phyloP scores from a whole-genome alignment of 1,140 invertebrate genomes.

The Drosophila pandora region DNA sequence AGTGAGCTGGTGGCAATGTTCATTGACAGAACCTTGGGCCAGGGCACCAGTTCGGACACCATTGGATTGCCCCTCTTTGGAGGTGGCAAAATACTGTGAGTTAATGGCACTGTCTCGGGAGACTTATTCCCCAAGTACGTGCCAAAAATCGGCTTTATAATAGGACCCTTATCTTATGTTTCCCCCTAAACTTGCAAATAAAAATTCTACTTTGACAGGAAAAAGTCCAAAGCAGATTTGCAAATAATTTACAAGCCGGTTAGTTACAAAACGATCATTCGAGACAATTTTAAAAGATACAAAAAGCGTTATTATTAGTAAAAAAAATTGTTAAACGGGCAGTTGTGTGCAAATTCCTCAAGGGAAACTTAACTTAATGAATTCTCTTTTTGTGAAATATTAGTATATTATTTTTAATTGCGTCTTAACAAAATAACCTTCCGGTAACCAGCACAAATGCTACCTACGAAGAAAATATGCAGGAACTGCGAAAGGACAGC shows the following conservation, averaged over 20 bases:
- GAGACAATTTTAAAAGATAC: background rate
- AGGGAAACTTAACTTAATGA: no score
- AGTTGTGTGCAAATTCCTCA: no score
- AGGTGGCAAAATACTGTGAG: constrained; percentile 85
- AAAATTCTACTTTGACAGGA: background rate
- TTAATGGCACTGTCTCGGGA: constrained; percentile 31
- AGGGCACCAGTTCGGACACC: constrained; percentile 81
- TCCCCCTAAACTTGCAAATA: background rate
- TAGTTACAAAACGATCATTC: background rate
- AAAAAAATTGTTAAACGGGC: no score
- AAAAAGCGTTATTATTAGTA: background rate
- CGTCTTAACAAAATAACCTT: no score
- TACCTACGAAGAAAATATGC: constrained; percentile 85
- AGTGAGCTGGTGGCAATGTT: constrained; percentile 88
- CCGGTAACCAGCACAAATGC: constrained; percentile 84
- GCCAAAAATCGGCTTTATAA: background rate
- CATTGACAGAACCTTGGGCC: constrained; percentile 84
- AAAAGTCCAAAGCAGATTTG: background rate
- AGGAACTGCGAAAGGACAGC: constrained; percentile 87
- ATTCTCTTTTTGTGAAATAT: background rate
- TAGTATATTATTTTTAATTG: background rate
- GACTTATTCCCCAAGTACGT: constrained; percentile 3
- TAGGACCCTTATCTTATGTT: background rate
- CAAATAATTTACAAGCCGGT: background rate
- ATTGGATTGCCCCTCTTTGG: constrained; percentile 83